These are phyloP conservation scores for Cossypha polioptera DNA, from an alignment of 2,797 vertebrate genomes.

Conservation along the genomic window DNA sequence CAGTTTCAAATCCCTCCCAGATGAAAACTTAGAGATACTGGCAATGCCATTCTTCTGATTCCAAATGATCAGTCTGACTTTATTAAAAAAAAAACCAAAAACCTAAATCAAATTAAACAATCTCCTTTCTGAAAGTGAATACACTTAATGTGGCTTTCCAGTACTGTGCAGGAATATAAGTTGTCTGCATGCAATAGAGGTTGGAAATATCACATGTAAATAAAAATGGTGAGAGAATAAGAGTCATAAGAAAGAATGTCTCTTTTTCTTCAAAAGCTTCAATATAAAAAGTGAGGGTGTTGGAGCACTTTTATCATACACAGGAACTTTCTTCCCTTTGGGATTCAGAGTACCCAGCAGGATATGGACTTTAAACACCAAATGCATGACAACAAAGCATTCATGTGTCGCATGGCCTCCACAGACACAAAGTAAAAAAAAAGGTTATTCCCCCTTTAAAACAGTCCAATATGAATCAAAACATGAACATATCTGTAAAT, in stretches of 20 bases:
- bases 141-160: neutral
- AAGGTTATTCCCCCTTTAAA: neutral
- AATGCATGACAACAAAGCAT: neutral
- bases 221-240: neutral
- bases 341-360: neutral
- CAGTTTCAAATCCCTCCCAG: neutral
- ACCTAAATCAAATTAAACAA: neutral
- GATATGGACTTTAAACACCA: neutral
- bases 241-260: neutral
- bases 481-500: accelerated
- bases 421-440: neutral
- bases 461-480: neutral
- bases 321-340: neutral
- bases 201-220: neutral
- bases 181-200: neutral
- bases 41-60: neutral
- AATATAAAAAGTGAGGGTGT: neutral
- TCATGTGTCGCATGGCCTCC: neutral
- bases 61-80: neutral
- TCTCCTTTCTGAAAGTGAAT: neutral
- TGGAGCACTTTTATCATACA: neutral
- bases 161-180: neutral
- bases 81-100: neutral
- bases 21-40: neutral
- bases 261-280: neutral